These are phyloP conservation scores for Eueides isabella DNA, from an alignment of 1,140 invertebrate genomes.

Conservation along the genomic window DNA sequence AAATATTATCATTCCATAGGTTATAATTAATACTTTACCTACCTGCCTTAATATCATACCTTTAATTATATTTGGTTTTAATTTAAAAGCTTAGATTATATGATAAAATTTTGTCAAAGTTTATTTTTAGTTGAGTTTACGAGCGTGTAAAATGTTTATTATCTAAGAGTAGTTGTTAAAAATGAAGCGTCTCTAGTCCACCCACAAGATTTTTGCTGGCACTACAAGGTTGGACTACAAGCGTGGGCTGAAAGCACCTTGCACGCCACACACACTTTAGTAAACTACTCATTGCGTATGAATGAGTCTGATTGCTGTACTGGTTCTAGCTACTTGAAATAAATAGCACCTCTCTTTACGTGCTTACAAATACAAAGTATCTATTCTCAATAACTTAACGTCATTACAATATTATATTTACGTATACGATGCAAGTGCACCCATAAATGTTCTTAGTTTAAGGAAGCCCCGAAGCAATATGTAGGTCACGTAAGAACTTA, in stretches of 20 bases:
- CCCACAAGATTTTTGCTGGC: slow-evolving; percentile 65
- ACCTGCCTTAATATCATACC: too few species aligned
- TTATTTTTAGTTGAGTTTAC: neutral
- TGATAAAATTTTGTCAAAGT: too few species aligned
- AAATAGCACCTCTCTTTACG: neutral
- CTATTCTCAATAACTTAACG: neutral
- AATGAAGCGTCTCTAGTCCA: slow-evolving; percentile 55
- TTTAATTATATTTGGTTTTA: too few species aligned
- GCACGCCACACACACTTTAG: slow-evolving; percentile 48
- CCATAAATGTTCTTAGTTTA: slow-evolving; percentile 41
- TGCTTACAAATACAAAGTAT: neutral
- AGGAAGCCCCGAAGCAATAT: slow-evolving; percentile 21
- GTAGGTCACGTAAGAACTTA: neutral
- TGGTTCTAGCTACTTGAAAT: neutral
- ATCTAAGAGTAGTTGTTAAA: slow-evolving; percentile 59
- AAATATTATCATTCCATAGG: too few species aligned
- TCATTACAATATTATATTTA: slow-evolving; percentile 8
- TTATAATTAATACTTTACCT: too few species aligned
- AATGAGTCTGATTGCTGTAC: slow-evolving; percentile 13
- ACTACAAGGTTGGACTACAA: slow-evolving; percentile 64
- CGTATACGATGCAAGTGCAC: slow-evolving; percentile 26
- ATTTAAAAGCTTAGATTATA: too few species aligned
- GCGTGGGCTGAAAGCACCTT: slow-evolving; percentile 56
- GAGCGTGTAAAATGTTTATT: slow-evolving; percentile 55
- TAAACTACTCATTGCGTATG: slow-evolving; percentile 26